Base-by-base conservation (phyloP, 37 sponge, comb jelly and placozoan species). In the Hexactinellida sp. region DNA sequence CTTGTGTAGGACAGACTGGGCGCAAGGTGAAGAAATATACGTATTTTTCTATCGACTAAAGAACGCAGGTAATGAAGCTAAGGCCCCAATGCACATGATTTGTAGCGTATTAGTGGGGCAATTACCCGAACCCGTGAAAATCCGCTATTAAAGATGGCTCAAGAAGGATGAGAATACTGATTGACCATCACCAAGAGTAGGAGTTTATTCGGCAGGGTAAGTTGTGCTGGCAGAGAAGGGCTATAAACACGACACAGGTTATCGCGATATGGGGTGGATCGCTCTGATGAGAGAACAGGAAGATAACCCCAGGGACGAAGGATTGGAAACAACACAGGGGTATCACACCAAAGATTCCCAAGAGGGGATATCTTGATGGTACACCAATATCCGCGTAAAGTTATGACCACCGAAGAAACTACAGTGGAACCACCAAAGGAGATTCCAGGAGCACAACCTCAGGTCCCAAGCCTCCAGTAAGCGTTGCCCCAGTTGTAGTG, bases 41-140 rank as follows among this genome's bases (percentile, higher is more conserved):
- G 47, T 41, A n/a, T 63, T 63, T 63, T 63, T 63, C 76, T 63
- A 63, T 63, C 76, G 76, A 28, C 76, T 63, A 23, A 63, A 63
- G 76, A 32, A 63, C 30, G 76, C 76, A 63, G 76, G 76, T 3
- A 63, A 63, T n/a, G 76, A 63, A n/a, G 76, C 76, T n/a, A 63
- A 63, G 76, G 76, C 76, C 30, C 76, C 76, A 63, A 63, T 63
- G 34, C 25, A 32, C 21, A 63, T 63, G 76, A 63, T 23, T 28
- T 63, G 76, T 23, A 28, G 76, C 76, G 30, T 63, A 7, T n/a
- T 63, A 63, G 30, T 63, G 76, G 76, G 47, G 13, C 47, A 41
- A 41, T 41, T 41, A 13, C 47, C 47, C 5, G 47, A 41, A 41
- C 13, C 47, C 5, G 47, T 41, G 3, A 63, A 3, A 63, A n/a